Evolutionary conservation across 2,888 invertebrate species (phyloP), one percentile per base, ranked within the genome.

Genomic region (Coelopa pilipes): DNA sequence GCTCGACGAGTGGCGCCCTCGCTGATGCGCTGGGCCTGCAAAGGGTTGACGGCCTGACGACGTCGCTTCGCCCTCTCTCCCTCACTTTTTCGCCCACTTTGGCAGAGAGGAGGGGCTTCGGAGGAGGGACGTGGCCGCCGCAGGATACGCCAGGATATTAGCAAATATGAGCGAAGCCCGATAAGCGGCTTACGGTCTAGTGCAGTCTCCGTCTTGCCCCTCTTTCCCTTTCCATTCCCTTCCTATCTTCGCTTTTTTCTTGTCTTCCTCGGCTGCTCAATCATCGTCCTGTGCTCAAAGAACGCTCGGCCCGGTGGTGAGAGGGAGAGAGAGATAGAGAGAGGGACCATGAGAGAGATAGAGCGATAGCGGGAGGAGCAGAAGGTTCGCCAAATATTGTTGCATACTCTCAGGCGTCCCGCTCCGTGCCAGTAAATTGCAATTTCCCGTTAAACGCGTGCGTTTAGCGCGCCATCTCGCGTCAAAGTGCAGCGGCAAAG

Each of bases 1-100:
- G 13, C 17, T 47, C 46, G 13, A 13, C 12, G 34, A 59, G 57
- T 34, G 69, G 15, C 17, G 53, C 34, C 34, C 67, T 53, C 13
- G 15, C 19, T 49, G 21, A 53, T 47, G 55, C 47, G 15, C 34
- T 46, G 66, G 7, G 24, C 73, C 73, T 73, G 66, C 72, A 11
- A 53, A 67, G 50, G 76, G 76, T 76, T 76, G 75, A 76, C 65
- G 76, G 71, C 73, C 75, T 75, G 69, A 50, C 70, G 13, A 67
- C 62, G 53, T 59, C 34, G 60, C 13, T 11, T 19, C n/a, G 17
- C 53, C 17, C 46, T 70, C 49, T 49, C 19, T 11, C 17, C 34
- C 34, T 7, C 34, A 7, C 7, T 34, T 34, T 7, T 34, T 34
- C 7, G 4, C 7, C 34, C 34, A 34, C 34, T 34, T 34, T 34